Base-by-base conservation (phyloP, 2,888 invertebrate genomes). In the Homarus gammarus region DNA sequence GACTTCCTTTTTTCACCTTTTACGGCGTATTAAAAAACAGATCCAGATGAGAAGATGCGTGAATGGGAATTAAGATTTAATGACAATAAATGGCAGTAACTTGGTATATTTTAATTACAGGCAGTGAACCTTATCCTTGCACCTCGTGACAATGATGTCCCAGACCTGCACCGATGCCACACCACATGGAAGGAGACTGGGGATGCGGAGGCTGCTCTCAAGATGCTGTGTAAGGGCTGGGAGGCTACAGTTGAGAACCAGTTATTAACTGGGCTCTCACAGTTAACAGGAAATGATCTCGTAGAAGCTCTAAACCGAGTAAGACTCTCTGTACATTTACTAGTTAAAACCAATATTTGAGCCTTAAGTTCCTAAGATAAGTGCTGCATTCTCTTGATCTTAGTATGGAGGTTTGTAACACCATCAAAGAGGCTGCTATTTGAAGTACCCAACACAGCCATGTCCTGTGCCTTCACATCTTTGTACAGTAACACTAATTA, bases 81-180 rank as follows among this genome's bases (percentile, higher is more conserved):
- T 56, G 56, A 22, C 15, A 56, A 18, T 56, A 18, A 22, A 18
- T 56, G 18, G 22, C 15, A 0, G 12, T 22, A 56, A 15, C 18
- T 70, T 56, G 12, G 18, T 56, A 18, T 27, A 70, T 33, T 33
- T 31, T 22, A 6, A 3, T 38, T 56, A 1, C 82, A 91, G 91
- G 91, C 91, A 1, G 86, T 91, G n/a, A 83, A 97, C 92, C 93
- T 96, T 36, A 97, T 98, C 92, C 94, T 98, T 38, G 95, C 96
- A 93, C 96, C 96, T 0, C 95, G 96, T 84, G 95, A 92, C 10
- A 95, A 95, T 92, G 96, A 96, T 93, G 94, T 95, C 12, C 94
- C 94, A 3, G 95, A 95, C 87, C 94, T 97, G 92, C 94, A 95
- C 18, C 93, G 94, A 70, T 96, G 96, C 18, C 95, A 97, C 92